Conservation (phyloP, 2,888 invertebrate species). For the Pammene aurita region DNA sequence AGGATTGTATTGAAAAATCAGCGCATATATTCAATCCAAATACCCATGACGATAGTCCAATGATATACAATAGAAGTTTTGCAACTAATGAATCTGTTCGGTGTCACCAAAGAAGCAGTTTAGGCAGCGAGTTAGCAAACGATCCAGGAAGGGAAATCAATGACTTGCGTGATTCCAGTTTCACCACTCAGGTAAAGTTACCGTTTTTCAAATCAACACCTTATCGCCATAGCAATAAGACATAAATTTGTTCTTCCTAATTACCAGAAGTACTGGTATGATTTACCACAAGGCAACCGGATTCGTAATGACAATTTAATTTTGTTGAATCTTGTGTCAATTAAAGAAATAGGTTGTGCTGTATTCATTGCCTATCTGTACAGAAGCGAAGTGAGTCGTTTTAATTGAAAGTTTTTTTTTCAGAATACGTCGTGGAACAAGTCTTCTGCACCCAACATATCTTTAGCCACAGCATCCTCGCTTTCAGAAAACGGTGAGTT, state of each 20-base stretch:
- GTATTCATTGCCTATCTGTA: slow-evolving; percentile 57
- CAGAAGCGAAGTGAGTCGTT: slow-evolving; percentile 56
- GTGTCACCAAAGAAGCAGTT: slow-evolving; percentile 64
- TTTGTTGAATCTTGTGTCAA: slow-evolving; percentile 61
- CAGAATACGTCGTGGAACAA: slow-evolving; percentile 70
- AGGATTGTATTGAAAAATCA: slow-evolving; percentile 59
- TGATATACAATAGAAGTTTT: slow-evolving; percentile 63
- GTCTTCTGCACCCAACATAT: slow-evolving; percentile 51
- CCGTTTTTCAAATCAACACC: slow-evolving; percentile 49
- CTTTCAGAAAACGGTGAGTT: slow-evolving; percentile 66
- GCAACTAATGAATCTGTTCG: slow-evolving; percentile 62
- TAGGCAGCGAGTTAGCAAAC: slow-evolving; percentile 60
- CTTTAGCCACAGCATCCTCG: slow-evolving; percentile 55
- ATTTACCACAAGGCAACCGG: slow-evolving; percentile 75
- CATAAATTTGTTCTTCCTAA: slow-evolving; percentile 39
- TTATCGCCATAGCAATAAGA: slow-evolving; percentile 49
- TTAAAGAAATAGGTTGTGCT: slow-evolving; percentile 64
- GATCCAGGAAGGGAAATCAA: slow-evolving; percentile 63
- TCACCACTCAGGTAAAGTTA: slow-evolving; percentile 68
- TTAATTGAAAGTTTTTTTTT: slow-evolving; percentile 35
- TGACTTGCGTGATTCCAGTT: slow-evolving; percentile 67
- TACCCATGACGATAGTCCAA: slow-evolving; percentile 59
- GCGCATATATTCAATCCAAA: slow-evolving; percentile 55
- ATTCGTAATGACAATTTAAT: slow-evolving; percentile 77
- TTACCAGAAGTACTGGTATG: slow-evolving; percentile 48